A percentile compares a stretch with the other conserved stretches of the same genome.
Evolutionary conservation across 2,888 invertebrate genomes (phyloP).

Genomic region (Anorthoa munda): DNA sequence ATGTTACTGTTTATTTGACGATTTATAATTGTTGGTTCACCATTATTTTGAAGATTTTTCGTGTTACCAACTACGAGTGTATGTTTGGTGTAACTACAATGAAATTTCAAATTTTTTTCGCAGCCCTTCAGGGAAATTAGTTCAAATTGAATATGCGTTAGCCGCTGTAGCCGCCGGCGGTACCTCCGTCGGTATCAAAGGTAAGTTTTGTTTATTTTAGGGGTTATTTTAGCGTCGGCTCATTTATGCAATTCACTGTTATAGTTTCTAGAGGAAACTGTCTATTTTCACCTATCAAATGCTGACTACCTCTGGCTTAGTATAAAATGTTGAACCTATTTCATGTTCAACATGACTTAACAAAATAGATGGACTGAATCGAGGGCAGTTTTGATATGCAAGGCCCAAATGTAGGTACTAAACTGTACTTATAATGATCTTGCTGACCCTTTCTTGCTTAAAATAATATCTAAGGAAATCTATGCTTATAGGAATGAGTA

Average conservation of each 20-base stretch:
- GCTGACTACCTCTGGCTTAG: accelerated
- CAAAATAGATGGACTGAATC: neutral
- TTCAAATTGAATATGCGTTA: conserved; percentile 99
- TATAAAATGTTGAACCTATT: neutral
- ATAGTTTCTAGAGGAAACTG: neutral
- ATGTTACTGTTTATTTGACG: neutral
- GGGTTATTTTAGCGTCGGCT: conserved; percentile 71
- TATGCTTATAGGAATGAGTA: neutral
- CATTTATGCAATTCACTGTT: conserved; percentile 36
- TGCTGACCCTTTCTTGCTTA: neutral
- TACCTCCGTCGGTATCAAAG: conserved; percentile 99
- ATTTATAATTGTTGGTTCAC: conserved; percentile 2
- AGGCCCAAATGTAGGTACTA: too few relatives aligned
- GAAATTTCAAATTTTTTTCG: conserved; percentile 75
- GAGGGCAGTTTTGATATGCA: neutral
- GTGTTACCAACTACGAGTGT: conserved; percentile 39
- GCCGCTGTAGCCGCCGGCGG: conserved; percentile 99
- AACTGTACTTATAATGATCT: too few relatives aligned
- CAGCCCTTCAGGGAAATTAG: conserved; percentile 99
- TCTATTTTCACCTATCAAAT: neutral
- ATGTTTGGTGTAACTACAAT: conserved; percentile 52
- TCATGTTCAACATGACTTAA: conserved; percentile 12
- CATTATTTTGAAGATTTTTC: conserved; percentile 31
- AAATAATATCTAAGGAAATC: neutral
- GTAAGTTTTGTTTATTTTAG: conserved; percentile 83